Conservation (phyloP, 2,888 invertebrate genomes). For the Incurvaria masculella region DNA sequence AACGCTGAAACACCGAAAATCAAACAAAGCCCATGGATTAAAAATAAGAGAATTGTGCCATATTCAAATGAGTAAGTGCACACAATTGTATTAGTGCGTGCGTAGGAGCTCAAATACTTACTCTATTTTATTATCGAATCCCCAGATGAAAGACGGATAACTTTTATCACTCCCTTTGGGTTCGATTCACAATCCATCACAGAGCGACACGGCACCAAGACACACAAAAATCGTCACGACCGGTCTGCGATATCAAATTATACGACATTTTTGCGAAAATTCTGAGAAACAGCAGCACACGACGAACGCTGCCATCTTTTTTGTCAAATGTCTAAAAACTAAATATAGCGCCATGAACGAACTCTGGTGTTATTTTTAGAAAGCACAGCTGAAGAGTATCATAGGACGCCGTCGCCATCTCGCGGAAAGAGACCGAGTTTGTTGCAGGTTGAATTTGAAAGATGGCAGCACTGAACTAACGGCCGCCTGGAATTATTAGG, state of each 20-base stretch:
- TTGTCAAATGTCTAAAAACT: slow-evolving; percentile 57
- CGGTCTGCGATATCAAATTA: slow-evolving; percentile 52
- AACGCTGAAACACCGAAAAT: background rate
- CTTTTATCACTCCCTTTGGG: slow-evolving; percentile 49
- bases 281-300: slow-evolving; percentile 46
- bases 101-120: background rate
- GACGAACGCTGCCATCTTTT: slow-evolving; percentile 56
- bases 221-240: slow-evolving; percentile 48
- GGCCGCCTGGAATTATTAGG: too few species aligned
- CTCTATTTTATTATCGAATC: slow-evolving; percentile 46
- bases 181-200: slow-evolving; percentile 48
- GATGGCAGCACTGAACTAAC: too few species aligned
- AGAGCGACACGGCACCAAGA: slow-evolving; percentile 49
- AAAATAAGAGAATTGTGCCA: background rate
- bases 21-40: background rate
- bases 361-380: slow-evolving; percentile 58
- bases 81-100: background rate
- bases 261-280: slow-evolving; percentile 54
- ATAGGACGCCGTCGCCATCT: background rate
- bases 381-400: slow-evolving; percentile 25
- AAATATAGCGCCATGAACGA: slow-evolving; percentile 54
- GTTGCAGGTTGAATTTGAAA: too few species aligned
- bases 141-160: slow-evolving; percentile 49
- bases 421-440: background rate
- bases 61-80: background rate